These are phyloP conservation scores for Xestia c-nigrum DNA, from an alignment of 2,888 invertebrate species.

Conservation along the genomic window DNA sequence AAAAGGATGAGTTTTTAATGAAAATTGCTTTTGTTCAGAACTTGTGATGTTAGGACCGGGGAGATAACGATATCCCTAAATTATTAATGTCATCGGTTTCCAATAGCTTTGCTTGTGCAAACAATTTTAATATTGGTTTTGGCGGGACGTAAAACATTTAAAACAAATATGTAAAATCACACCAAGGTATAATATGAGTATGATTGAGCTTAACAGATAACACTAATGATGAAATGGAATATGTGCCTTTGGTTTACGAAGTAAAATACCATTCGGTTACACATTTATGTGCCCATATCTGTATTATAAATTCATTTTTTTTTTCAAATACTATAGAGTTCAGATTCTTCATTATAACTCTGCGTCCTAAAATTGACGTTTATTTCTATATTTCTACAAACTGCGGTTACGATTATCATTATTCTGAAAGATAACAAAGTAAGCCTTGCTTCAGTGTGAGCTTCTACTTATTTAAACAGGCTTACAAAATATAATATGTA, in stretches of 20 bases:
- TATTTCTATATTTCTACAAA: background rate
- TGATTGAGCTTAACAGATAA: constrained; percentile 9
- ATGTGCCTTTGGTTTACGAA: background rate
- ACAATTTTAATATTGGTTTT: constrained; percentile 26
- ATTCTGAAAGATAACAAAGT: background rate
- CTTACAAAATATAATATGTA: background rate
- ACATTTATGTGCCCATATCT: too few relatives aligned
- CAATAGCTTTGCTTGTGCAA: constrained; percentile 22
- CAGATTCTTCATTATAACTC: background rate
- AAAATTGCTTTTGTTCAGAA: constrained; percentile 60
- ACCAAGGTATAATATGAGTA: background rate
- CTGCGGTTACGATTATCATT: background rate
- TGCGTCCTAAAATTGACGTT: background rate
- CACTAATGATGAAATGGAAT: constrained; percentile 37
- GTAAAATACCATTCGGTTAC: too few relatives aligned
- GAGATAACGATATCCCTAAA: constrained; percentile 45
- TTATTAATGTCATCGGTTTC: constrained; percentile 49
- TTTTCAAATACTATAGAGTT: background rate
- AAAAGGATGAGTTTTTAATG: constrained; percentile 48
- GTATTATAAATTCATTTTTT: constrained; percentile 19
- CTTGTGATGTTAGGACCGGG: constrained; percentile 44
- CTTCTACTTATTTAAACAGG: background rate
- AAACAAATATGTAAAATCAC: constrained; percentile 12
- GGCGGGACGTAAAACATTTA: background rate
- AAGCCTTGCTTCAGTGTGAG: too few relatives aligned